Conservation (phyloP, 2,113 vertebrate genomes). For the Rhinogobius similis region DNA sequence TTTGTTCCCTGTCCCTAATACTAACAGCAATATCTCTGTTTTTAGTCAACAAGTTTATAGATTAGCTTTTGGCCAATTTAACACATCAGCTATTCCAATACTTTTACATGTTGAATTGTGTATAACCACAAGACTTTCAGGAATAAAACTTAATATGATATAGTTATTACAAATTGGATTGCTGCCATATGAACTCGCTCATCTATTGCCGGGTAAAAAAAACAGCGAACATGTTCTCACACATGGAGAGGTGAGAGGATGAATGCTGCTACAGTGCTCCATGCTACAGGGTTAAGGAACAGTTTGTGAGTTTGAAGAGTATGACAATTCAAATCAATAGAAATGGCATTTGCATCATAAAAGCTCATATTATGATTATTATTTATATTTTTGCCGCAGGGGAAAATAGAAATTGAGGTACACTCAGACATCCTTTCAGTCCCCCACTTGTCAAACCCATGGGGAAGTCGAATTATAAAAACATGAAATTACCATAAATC, state of each 20-base stretch:
- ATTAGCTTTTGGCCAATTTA: no score
- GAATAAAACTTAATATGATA: no score
- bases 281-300: constrained; percentile 15
- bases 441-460: constrained; percentile 19
- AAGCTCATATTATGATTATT: constrained; percentile 17
- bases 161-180: not conserved
- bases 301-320: not conserved
- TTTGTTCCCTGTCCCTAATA: no score
- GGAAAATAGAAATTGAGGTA: constrained; percentile 11
- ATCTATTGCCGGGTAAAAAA: constrained; percentile 3
- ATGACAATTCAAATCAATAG: constrained; percentile 19
- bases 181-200: not conserved
- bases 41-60: no score
- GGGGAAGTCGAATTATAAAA: constrained; percentile 21
- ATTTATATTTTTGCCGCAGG: constrained; percentile 18
- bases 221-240: constrained; percentile 13
- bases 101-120: not conserved
- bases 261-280: constrained; percentile 19
- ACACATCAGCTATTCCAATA: not conserved
- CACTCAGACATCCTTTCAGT: constrained; percentile 21
- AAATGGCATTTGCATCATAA: constrained; percentile 38
- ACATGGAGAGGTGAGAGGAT: constrained; percentile 10
- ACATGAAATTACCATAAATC: constrained; percentile 37
- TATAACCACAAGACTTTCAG: not conserved
- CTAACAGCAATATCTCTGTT: no score